Evolutionary conservation across 2,888 invertebrate genomes (phyloP).

Genomic region (Pharmacophagus antenor): DNA sequence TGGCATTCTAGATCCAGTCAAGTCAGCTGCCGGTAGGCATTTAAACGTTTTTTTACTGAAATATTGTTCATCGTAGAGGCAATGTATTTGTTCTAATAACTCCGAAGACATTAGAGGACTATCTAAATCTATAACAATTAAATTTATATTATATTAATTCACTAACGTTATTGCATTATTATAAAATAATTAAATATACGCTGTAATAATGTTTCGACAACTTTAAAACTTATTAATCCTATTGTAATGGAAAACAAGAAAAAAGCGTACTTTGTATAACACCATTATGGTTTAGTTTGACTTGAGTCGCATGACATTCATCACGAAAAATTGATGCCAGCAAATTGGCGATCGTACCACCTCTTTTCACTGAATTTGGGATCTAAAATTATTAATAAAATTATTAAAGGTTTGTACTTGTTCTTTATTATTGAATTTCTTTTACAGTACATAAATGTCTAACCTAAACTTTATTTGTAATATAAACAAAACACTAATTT

Average conservation of each 20-base stretch:
- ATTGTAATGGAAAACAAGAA: background rate
- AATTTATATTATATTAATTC: background rate
- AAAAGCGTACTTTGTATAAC: slow-evolving; percentile 51
- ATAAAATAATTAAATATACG: background rate
- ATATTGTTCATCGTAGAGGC: background rate
- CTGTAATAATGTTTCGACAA: background rate
- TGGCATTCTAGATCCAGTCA: slow-evolving; percentile 65
- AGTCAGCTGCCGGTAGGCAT: slow-evolving; percentile 52
- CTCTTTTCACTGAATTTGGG: slow-evolving; percentile 55
- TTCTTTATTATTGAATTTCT: too few relatives aligned
- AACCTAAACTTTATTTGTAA: too few relatives aligned
- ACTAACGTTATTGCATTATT: background rate
- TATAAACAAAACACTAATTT: too few relatives aligned
- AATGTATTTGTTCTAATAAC: slow-evolving; percentile 36
- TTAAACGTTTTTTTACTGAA: background rate
- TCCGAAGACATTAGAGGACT: slow-evolving; percentile 47
- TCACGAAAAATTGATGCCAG: slow-evolving; percentile 62
- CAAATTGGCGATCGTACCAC: slow-evolving; percentile 57
- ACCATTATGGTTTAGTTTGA: slow-evolving; percentile 48
- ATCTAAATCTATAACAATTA: slow-evolving; percentile 43
- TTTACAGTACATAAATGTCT: too few relatives aligned
- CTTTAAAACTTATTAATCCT: background rate
- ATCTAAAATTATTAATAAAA: slow-evolving; percentile 18
- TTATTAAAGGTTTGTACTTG: too few relatives aligned
- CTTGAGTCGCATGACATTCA: slow-evolving; percentile 49